These are phyloP conservation scores for Spinus olivaceus DNA, from an alignment of 2,797 vertebrate species.

Conservation along the genomic window DNA sequence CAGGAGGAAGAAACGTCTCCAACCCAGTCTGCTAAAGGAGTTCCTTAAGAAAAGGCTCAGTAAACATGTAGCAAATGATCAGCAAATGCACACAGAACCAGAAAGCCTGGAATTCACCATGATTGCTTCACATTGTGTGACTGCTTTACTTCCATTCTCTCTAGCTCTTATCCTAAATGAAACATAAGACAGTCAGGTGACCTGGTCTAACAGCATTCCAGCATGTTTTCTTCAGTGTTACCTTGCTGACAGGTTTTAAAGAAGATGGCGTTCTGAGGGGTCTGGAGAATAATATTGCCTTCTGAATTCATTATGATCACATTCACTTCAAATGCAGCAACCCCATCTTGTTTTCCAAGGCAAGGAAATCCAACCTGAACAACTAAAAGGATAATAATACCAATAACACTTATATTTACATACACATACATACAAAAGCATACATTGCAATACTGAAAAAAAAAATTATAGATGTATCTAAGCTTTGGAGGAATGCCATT, in stretches of 20 bases:
- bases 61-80: not conserved
- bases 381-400: slow-evolving; percentile 70
- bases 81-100: not conserved
- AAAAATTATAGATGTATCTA: not conserved
- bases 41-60: not conserved
- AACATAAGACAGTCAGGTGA: not conserved
- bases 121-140: not conserved
- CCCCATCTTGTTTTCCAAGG: slow-evolving; percentile 86
- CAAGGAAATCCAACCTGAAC: slow-evolving; percentile 89
- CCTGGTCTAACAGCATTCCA: not conserved
- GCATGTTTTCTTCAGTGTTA: slow-evolving; percentile 40
- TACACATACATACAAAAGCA: not conserved
- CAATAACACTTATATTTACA: not conserved
- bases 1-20: not conserved
- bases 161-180: not conserved
- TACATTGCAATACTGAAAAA: not conserved
- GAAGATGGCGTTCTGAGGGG: slow-evolving; percentile 89
- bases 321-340: slow-evolving; percentile 88
- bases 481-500: not conserved
- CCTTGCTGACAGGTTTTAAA: slow-evolving; percentile 93
- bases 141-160: not conserved
- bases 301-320: slow-evolving; percentile 87
- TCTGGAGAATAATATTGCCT: slow-evolving; percentile 85
- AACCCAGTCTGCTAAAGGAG: not conserved
- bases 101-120: not conserved